Evolutionary conservation across 64 coral and sea anemone species (phyloP).

Genomic region (Pachyseris speciosa): DNA sequence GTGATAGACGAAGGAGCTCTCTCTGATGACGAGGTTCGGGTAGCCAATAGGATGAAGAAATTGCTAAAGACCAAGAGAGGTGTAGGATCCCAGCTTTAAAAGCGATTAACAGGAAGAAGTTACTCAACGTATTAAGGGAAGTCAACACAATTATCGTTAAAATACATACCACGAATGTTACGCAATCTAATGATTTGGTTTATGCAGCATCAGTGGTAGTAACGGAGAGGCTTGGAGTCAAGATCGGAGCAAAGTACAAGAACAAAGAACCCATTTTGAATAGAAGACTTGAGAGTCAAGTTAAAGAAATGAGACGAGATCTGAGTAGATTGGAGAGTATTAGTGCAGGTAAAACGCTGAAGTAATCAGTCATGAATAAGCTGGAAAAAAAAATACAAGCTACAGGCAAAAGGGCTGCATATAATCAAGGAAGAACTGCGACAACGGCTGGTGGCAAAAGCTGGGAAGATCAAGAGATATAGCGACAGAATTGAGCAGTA

Average conservation of each 20-base stretch:
- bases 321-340: constrained; percentile 44
- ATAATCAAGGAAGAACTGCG: background rate
- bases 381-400: constrained; percentile 36
- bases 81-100: background rate
- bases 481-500: no score
- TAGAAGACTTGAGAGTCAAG: constrained; percentile 47
- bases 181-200: constrained; percentile 3
- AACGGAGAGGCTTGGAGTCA: no score
- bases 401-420: constrained; percentile 32
- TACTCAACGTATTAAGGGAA: background rate
- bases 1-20: constrained; percentile 46
- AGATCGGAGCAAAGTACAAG: no score
- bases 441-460: no score
- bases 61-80: constrained; percentile 37
- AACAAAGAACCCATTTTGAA: constrained; percentile 61
- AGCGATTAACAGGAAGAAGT: no score
- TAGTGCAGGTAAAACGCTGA: background rate
- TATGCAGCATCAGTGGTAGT: no score
- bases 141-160: no score
- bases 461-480: no score
- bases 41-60: constrained; percentile 51
- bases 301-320: background rate
- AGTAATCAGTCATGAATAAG: background rate
- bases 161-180: no score
- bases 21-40: constrained; percentile 40